Evolutionary conservation across 2,797 vertebrate species (phyloP).

Genomic region (Erpetoichthys calabaricus): DNA sequence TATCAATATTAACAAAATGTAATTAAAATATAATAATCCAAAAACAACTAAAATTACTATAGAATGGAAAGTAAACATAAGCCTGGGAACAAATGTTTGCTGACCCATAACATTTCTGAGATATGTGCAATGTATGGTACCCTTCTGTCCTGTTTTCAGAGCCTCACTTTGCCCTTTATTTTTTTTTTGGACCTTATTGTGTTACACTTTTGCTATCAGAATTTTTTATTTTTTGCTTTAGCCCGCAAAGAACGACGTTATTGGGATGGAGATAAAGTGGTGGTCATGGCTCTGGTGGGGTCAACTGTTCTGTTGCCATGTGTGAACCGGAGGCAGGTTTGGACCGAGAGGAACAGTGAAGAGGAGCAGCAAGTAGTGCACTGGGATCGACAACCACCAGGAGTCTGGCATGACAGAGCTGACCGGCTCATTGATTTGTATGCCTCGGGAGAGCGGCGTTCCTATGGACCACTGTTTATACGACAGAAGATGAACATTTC

Average conservation of each 20-base stretch:
- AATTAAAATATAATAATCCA: too few relatives aligned
- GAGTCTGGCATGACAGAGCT: constrained; percentile 72
- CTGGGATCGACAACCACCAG: constrained; percentile 87
- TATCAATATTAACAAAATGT: too few relatives aligned
- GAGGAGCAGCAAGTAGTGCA: constrained; percentile 90
- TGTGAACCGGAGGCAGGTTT: constrained; percentile 66
- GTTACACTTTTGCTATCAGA: too few relatives aligned
- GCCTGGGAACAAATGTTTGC: too few relatives aligned
- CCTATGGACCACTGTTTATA: constrained; percentile 64
- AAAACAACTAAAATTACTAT: too few relatives aligned
- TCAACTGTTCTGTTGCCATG: constrained; percentile 67
- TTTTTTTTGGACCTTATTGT: too few relatives aligned
- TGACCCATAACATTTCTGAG: too few relatives aligned
- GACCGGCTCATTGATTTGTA: constrained; percentile 86
- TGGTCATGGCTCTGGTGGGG: constrained; percentile 60
- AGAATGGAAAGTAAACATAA: too few relatives aligned
- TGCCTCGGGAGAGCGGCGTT: constrained; percentile 73
- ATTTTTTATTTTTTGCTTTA: constrained; percentile 22
- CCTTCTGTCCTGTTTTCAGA: too few relatives aligned
- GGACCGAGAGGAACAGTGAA: constrained; percentile 72
- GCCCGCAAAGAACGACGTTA: constrained; percentile 53
- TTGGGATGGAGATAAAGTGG: constrained; percentile 76
- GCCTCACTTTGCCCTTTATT: too few relatives aligned
- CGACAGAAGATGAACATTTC: constrained; percentile 65
- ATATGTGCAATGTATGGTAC: too few relatives aligned